Evolutionary conservation across 1,140 invertebrate species (phyloP).

Genomic region (Aphelenchoides fujianensis): DNA sequence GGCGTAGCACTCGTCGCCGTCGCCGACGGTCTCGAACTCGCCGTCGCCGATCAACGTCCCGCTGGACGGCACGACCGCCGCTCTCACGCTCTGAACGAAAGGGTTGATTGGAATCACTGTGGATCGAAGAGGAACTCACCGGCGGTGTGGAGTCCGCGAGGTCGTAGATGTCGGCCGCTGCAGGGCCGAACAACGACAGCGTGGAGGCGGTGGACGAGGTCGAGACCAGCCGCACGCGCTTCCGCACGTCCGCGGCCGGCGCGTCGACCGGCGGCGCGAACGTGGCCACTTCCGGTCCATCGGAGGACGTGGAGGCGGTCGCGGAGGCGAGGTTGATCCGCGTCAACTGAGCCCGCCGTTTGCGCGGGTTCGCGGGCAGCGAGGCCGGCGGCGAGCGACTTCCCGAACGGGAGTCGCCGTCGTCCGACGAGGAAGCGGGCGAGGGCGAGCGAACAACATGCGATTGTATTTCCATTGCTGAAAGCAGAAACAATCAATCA

Average conservation of each 20-base stretch:
- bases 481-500: background rate
- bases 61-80: background rate
- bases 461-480: slow-evolving; percentile 1
- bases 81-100: slow-evolving; percentile 10
- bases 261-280: background rate
- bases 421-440: background rate
- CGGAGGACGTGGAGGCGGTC: background rate
- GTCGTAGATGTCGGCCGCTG: background rate
- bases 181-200: background rate
- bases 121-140: background rate
- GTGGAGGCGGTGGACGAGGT: slow-evolving; percentile 6
- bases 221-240: slow-evolving; percentile 11
- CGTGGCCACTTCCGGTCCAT: background rate
- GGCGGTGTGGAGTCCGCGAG: background rate
- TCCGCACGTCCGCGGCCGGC: background rate
- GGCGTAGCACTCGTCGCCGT: slow-evolving; percentile 48
- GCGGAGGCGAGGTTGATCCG: slow-evolving; percentile 8
- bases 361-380: background rate
- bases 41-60: slow-evolving; percentile 37
- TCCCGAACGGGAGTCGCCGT: background rate
- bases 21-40: slow-evolving; percentile 43
- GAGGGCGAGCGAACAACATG: background rate
- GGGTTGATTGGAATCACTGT: background rate
- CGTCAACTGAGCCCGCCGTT: slow-evolving; percentile 5
- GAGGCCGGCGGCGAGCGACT: background rate